Conservation (phyloP, 2,113 vertebrate genomes). For the Tyrannus savana region DNA sequence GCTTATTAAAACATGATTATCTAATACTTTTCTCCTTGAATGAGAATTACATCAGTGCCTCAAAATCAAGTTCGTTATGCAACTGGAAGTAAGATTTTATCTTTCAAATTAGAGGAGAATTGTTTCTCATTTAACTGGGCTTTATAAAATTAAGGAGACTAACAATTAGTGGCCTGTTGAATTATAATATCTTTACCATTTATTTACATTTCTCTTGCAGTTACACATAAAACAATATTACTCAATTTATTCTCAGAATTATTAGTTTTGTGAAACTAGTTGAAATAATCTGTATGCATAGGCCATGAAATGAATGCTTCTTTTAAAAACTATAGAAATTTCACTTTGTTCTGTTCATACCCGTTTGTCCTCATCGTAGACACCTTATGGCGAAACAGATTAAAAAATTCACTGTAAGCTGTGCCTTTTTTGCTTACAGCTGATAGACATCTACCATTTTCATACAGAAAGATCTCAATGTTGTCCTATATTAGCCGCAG, state of each 20-base stretch:
- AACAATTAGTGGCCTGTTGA: not conserved
- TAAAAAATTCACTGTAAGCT: not conserved
- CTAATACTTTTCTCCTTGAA: not conserved
- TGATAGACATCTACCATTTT: not conserved
- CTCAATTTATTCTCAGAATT: not conserved
- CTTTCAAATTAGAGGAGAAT: not conserved
- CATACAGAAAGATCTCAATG: not conserved
- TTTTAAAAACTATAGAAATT: not conserved
- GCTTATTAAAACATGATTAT: not conserved
- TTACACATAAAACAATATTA: not conserved
- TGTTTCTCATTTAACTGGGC: not conserved
- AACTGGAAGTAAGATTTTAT: not conserved
- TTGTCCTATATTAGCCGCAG: not conserved
- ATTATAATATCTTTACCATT: not conserved
- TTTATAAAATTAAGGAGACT: not conserved
- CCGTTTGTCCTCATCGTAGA: not conserved
- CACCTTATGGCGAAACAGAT: not conserved
- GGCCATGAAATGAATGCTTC: not conserved
- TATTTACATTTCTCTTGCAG: not conserved
- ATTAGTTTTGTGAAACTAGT: not conserved
- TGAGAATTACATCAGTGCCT: not conserved
- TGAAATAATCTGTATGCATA: not conserved
- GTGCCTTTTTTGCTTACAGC: not conserved
- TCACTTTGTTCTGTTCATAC: not conserved
- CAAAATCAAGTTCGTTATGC: not conserved